Conservation (phyloP, 2,888 invertebrate species). For the Tenthredo distinguenda region DNA sequence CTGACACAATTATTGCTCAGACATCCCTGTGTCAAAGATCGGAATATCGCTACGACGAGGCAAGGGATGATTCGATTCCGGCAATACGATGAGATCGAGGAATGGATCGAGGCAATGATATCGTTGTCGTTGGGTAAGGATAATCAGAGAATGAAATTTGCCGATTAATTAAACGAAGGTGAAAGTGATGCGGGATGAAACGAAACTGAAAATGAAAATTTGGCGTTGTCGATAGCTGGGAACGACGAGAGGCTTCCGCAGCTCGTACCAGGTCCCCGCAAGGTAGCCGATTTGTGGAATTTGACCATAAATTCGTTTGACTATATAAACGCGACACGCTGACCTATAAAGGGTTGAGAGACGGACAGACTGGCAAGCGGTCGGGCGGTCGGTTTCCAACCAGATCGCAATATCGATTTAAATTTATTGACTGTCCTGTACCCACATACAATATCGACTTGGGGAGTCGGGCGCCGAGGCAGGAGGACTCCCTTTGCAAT, state of each 20-base stretch:
- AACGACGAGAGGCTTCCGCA: background rate
- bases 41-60: background rate
- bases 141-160: background rate
- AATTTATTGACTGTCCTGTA: constrained; percentile 58
- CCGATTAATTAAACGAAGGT: background rate
- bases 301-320: constrained; percentile 47
- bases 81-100: background rate
- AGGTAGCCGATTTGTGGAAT: constrained; percentile 46
- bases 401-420: constrained; percentile 63
- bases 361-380: constrained; percentile 36
- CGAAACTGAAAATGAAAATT: constrained; percentile 16
- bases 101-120: background rate
- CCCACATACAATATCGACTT: constrained; percentile 65
- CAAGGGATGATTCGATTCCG: background rate
- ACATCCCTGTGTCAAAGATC: background rate
- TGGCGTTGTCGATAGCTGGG: background rate
- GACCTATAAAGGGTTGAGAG: constrained; percentile 68
- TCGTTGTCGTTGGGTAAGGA: background rate
- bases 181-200: background rate
- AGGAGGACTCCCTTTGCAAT: constrained; percentile 48
- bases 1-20: constrained; percentile 21
- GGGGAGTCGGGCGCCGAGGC: constrained; percentile 87
- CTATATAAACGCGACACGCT: constrained; percentile 61
- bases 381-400: constrained; percentile 25
- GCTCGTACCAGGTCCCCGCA: constrained; percentile 16